Percentiles rank a stretch among this genome's conserved stretches.
Conservation (phyloP, 2,797 vertebrate genomes). For the Apogon talboti region DNA sequence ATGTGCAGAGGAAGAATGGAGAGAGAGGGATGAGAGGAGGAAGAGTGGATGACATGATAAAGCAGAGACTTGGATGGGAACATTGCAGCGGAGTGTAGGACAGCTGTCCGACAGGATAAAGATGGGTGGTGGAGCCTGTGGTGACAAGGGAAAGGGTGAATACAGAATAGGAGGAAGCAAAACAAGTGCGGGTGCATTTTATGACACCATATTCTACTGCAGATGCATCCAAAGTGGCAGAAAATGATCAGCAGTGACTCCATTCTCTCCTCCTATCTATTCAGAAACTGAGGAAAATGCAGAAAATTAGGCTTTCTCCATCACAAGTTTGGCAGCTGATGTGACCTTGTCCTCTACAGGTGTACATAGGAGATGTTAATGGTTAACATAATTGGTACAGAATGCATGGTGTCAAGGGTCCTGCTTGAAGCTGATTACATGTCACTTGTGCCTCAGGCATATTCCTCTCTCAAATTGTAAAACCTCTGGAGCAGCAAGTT, state of each 20-base stretch:
- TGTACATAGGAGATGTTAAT: slow-evolving; percentile 16
- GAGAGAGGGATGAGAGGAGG: slow-evolving; percentile 10
- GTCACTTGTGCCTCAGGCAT: slow-evolving; percentile 23
- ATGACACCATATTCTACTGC: background rate
- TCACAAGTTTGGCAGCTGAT: background rate
- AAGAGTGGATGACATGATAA: slow-evolving; percentile 40
- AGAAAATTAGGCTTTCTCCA: background rate
- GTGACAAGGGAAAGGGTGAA: slow-evolving; percentile 33
- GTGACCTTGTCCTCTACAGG: slow-evolving; percentile 22
- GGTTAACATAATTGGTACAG: slow-evolving; percentile 39
- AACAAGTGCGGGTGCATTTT: slow-evolving; percentile 20
- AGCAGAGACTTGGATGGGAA: slow-evolving; percentile 27
- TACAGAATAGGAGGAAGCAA: slow-evolving; percentile 19
- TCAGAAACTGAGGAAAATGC: background rate
- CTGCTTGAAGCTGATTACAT: slow-evolving; percentile 37
- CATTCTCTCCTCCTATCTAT: background rate
- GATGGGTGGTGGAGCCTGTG: slow-evolving; percentile 15
- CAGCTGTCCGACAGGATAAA: slow-evolving; percentile 49
- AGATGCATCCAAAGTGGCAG: slow-evolving; percentile 6
- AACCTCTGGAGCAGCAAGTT: slow-evolving; percentile 11
- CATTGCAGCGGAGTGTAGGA: slow-evolving; percentile 34
- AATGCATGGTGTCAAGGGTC: slow-evolving; percentile 30
- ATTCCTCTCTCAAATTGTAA: slow-evolving; percentile 31
- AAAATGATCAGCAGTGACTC: slow-evolving; percentile 8
- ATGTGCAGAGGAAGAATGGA: slow-evolving; percentile 17